Base-by-base conservation (phyloP, 2,888 invertebrate genomes). In the Torymus auratus region DNA sequence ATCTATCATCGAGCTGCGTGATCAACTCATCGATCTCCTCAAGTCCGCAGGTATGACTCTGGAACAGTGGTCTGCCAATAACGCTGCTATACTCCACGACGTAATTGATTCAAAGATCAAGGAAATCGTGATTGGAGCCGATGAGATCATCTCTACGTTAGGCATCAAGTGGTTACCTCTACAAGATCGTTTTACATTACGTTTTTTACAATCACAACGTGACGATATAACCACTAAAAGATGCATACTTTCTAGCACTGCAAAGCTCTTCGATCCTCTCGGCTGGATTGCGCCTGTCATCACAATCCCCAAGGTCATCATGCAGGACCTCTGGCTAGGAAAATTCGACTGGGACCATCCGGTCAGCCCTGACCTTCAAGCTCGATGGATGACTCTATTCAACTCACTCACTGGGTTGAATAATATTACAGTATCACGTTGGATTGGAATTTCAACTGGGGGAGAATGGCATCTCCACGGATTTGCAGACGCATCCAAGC, bases 401-500 rank as follows among this genome's bases (percentile, higher is more conserved):
- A 17, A 14, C 58, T 15, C 58, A 15, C n/a, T 15, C 10, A 2
- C 15, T 1, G 58, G 15, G 5, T 10, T 15, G 58, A 58, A 58
- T 58, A n/a, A n/a, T n/a, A n/a, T n/a, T n/a, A n/a, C n/a, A 10
- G 0, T 0, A 28, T 28, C 58, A n/a, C n/a, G 23, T 2, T 61
- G 61, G 61, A 61, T 23, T 23, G 23, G 61, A 10, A 14, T 4
- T 50, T 13, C 23, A 20, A 23, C 11, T 1, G 1, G 12, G 11
- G 20, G 2, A 23, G 23, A 20, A 11, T 65, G 65, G 65, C 65
- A 65, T 13, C 65, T 65, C 11, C 65, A 65, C 17, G 65, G 50
- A 0, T 65, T 65, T 50, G 13, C 50, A 5, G 15, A 65, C 50
- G 13, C 65, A 3, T 65, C 50, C 13, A 50, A 65, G 14, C 5